A percentile compares a stretch with the other conserved stretches of the same genome.
phyloP scores from a whole-genome alignment of 2,888 invertebrate species.

The Rotaria socialis region DNA sequence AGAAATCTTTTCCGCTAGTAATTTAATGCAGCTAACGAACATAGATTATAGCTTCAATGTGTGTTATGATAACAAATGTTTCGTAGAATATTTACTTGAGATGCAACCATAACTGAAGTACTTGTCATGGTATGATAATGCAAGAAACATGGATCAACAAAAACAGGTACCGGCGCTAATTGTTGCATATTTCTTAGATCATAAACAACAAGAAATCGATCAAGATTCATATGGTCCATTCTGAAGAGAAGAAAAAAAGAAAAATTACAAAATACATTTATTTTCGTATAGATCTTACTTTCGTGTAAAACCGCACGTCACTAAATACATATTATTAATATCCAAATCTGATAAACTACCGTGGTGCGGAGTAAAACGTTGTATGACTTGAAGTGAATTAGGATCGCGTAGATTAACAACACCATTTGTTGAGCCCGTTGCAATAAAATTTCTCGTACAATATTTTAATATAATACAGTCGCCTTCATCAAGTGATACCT shows the following conservation, averaged over 20 bases:
- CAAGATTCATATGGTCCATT: slow-evolving; percentile 21
- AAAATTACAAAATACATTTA: no score
- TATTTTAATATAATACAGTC: slow-evolving; percentile 36
- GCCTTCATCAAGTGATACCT: slow-evolving; percentile 28
- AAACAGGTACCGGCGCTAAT: slow-evolving; percentile 28
- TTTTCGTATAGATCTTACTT: not conserved
- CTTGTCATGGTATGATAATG: slow-evolving; percentile 37
- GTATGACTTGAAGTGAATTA: slow-evolving; percentile 36
- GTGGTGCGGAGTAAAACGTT: slow-evolving; percentile 30
- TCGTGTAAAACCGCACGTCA: slow-evolving; percentile 31
- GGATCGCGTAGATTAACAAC: slow-evolving; percentile 36
- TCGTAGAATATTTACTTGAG: not conserved
- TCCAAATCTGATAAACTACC: slow-evolving; percentile 32
- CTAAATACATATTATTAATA: slow-evolving; percentile 33
- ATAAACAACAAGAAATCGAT: slow-evolving; percentile 35
- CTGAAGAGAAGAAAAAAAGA: not conserved
- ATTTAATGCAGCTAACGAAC: no score
- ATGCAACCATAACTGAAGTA: slow-evolving; percentile 34
- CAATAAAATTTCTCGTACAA: slow-evolving; percentile 30
- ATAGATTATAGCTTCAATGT: no score
- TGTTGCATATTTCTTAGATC: slow-evolving; percentile 26
- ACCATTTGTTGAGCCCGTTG: slow-evolving; percentile 35
- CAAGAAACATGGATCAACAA: slow-evolving; percentile 21
- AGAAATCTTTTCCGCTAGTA: no score
- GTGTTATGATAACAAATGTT: not conserved